These are phyloP conservation scores for Bombus confusus DNA, from an alignment of 1,140 invertebrate species.

Conservation along the genomic window DNA sequence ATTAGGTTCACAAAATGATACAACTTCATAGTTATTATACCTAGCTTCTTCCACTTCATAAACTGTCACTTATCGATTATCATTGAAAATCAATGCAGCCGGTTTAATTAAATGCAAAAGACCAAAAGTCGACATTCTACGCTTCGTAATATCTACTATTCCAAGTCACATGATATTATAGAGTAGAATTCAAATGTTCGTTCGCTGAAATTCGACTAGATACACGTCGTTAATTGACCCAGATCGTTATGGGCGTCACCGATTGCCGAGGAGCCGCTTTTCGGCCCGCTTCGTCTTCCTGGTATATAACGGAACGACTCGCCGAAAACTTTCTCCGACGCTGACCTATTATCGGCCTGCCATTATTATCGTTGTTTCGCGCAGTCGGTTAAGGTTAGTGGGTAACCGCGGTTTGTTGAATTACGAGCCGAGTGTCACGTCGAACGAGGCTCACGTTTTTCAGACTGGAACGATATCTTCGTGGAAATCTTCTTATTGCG, in stretches of 20 bases:
- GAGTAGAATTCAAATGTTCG: background rate
- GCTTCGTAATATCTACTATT: background rate
- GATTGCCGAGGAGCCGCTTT: background rate
- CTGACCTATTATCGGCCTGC: constrained; percentile 37
- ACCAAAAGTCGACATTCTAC: background rate
- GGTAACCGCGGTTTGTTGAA: constrained; percentile 45
- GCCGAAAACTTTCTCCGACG: constrained; percentile 49
- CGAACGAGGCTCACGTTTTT: constrained; percentile 9
- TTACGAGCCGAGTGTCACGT: constrained; percentile 20
- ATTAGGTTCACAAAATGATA: too few relatives aligned
- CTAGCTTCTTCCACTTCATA: background rate
- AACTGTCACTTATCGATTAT: too few relatives aligned
- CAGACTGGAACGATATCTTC: constrained; percentile 39
- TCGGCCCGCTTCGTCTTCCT: constrained; percentile 18
- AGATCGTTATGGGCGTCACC: constrained; percentile 31
- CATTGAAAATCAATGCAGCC: too few relatives aligned
- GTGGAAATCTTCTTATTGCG: constrained; percentile 11
- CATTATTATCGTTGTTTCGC: constrained; percentile 35
- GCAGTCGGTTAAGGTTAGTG: constrained; percentile 47
- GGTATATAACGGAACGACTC: constrained; percentile 43
- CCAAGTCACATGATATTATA: background rate
- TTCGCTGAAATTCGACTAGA: background rate
- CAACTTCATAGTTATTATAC: too few relatives aligned
- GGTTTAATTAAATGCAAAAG: background rate
- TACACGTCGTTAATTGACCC: constrained; percentile 17